Evolutionary conservation across 1,140 invertebrate species (phyloP).

Genomic region (Drosophila sturtevanti): DNA sequence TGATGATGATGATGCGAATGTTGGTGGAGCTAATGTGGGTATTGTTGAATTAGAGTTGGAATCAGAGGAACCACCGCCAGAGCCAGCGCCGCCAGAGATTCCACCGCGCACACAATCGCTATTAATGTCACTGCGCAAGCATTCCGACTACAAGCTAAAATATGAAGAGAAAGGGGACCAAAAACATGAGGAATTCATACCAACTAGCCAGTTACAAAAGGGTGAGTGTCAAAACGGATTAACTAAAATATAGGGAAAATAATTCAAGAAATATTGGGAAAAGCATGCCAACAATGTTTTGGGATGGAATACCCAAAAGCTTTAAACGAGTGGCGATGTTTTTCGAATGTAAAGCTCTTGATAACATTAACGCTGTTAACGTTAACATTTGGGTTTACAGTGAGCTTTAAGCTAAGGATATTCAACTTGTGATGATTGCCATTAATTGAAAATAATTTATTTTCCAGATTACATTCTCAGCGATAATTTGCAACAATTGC

Average conservation of each 20-base stretch:
- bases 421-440: not conserved
- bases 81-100: conserved; percentile 88
- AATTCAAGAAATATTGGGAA: too few species aligned
- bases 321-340: not conserved
- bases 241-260: not conserved
- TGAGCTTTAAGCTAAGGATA: not conserved
- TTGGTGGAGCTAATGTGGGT: conserved; percentile 27
- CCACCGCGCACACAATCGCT: conserved; percentile 87
- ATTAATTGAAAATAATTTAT: not conserved
- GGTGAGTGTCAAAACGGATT: conserved; percentile 55
- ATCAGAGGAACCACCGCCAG: conserved; percentile 87
- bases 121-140: conserved; percentile 83
- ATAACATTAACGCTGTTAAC: not conserved
- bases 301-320: conserved; percentile 31
- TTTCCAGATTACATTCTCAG: conserved; percentile 76
- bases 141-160: conserved; percentile 81
- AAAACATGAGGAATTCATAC: conserved; percentile 83
- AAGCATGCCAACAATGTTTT: not conserved
- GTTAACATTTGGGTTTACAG: not conserved
- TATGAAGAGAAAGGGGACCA: conserved; percentile 82
- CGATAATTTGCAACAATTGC: conserved; percentile 75
- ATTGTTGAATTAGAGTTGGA: conserved; percentile 11
- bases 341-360: not conserved
- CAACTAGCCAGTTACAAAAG: conserved; percentile 79
- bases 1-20: conserved; percentile 4